Base-by-base conservation (phyloP, 1,140 invertebrate genomes). In the Bombus breviceps region DNA sequence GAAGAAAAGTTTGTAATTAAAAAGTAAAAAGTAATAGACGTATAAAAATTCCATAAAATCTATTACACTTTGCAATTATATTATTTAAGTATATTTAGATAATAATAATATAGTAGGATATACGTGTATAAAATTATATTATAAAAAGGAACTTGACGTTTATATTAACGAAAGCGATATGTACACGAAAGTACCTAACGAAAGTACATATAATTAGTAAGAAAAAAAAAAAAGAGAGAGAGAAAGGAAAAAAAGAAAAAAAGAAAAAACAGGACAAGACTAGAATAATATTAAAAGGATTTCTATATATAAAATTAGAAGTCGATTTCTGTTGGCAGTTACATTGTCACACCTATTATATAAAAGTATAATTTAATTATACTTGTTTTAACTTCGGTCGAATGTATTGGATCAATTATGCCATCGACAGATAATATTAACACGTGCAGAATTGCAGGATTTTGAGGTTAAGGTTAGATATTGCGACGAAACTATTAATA, bases 321-420 rank as follows among this genome's bases (percentile, higher is more conserved):
- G 64, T 83, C 25, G 18, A 72, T 66, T 64, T 15, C 5, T 64
- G 6, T 75, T 66, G 22, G 22, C 10, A 66, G 15, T 75, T 53
- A 37, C 15, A 13, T 18, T 18, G 18, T 53, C 47, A n/a, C 57
- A 32, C 37, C 18, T 15, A 9, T 75, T 76, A 47, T 37, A 13
- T 83, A 66, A 83, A 41, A 8, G 6, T 37, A 37, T 37, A 37
- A 37, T 76, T 73, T 68, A 76, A 76, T 83, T 66, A 76, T 83
- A 76, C 2, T 39, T 41, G 22, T 34, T 37, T 68, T 12, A 34
- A 57, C n/a, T 66, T 32, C 13, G 28, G 68, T 39, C 10, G 15
- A 72, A 76, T 12, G 32, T n/a, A 34, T 74, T 39, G 53, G 10
- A 34, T 37, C 15, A 64, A 25, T 43, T 62, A 73, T 43, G 18